Evolutionary conservation across 2,113 vertebrate genomes (phyloP).

Genomic region (Corythoichthys haematopterus): DNA sequence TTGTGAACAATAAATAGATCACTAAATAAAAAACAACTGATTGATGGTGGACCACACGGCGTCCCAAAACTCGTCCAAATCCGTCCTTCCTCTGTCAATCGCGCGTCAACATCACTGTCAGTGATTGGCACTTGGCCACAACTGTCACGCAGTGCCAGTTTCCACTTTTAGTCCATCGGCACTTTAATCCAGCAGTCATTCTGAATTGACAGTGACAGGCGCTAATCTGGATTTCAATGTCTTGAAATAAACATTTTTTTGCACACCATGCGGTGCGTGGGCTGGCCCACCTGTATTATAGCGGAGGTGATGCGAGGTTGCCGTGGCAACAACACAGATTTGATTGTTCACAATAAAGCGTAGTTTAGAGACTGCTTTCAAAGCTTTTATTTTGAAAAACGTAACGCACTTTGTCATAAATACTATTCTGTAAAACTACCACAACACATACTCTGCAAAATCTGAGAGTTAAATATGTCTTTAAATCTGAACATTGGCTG

Average conservation of each 20-base stretch:
- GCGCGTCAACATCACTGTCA: slow-evolving; percentile 2
- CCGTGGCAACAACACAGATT: background rate
- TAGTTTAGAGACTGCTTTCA: background rate
- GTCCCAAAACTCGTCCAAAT: background rate
- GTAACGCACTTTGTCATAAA: too few species aligned
- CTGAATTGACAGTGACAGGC: background rate
- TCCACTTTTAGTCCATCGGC: background rate
- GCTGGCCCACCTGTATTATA: background rate
- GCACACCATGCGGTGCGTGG: slow-evolving; percentile 2
- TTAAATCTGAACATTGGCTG: too few species aligned
- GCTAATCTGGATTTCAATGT: background rate
- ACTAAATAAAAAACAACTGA: background rate
- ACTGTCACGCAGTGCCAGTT: background rate
- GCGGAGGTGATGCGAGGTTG: background rate
- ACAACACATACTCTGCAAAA: too few species aligned
- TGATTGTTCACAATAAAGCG: background rate
- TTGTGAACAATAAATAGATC: background rate
- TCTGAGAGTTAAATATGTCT: too few species aligned
- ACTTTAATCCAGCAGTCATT: too few species aligned
- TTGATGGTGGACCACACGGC: background rate
- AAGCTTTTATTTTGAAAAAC: background rate
- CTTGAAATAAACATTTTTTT: background rate
- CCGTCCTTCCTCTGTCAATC: slow-evolving; percentile 2
- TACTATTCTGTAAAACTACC: too few species aligned
- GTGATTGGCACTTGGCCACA: slow-evolving; percentile 6